Conservation (phyloP, 2,113 vertebrate genomes). For the Pelusios castaneus region DNA sequence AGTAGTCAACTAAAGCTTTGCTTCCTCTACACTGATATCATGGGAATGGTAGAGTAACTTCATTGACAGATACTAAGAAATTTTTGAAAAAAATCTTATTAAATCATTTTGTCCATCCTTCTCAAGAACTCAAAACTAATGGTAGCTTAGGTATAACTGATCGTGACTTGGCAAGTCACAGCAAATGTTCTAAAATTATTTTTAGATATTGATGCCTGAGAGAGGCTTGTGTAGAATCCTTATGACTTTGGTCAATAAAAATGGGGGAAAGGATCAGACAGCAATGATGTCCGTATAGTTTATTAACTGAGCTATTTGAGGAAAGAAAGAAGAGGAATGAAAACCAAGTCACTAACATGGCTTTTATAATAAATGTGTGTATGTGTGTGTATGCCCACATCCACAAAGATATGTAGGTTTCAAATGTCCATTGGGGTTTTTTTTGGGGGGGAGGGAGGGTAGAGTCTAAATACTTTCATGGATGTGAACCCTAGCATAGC, state of each 20-base stretch:
- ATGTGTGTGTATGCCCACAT: too few relatives aligned
- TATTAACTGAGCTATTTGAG: background rate
- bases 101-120: background rate
- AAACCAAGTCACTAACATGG: background rate
- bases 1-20: background rate
- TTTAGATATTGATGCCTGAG: background rate
- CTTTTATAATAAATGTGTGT: background rate
- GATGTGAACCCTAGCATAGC: background rate
- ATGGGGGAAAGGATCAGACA: background rate
- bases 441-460: too few relatives aligned
- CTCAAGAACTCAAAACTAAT: background rate
- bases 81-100: background rate
- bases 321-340: background rate
- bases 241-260: background rate
- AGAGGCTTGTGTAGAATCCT: background rate
- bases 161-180: background rate
- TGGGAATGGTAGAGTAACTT: background rate
- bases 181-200: background rate
- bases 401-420: too few relatives aligned
- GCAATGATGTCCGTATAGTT: accelerated
- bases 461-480: too few relatives aligned
- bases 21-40: background rate
- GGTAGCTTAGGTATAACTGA: background rate
- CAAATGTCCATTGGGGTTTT: too few relatives aligned
- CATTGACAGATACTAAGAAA: background rate